phyloP scores from a whole-genome alignment of 2,797 vertebrate species.

The Pangasius sanitwongsei region DNA sequence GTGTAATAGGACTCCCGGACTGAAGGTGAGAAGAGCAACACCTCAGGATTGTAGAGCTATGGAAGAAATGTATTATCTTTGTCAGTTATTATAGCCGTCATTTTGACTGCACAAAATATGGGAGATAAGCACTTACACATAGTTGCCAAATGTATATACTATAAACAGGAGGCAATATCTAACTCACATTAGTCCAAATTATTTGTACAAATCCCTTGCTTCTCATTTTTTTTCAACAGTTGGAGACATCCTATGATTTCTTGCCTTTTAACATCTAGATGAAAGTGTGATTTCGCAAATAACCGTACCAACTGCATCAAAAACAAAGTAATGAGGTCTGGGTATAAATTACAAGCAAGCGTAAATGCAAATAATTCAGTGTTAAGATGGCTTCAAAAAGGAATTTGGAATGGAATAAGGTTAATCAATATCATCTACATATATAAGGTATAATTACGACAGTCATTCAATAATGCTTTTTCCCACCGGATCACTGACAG shows the following conservation, averaged over 20 bases:
- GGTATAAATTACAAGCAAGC: slow-evolving; percentile 9
- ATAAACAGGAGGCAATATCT: not conserved
- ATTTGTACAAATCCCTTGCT: not conserved
- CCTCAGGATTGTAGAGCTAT: slow-evolving; percentile 1
- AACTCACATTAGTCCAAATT: not conserved
- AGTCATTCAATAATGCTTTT: slow-evolving; percentile 21
- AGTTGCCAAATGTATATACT: not conserved
- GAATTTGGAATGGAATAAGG: not conserved
- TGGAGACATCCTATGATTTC: not conserved
- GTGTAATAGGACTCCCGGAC: not conserved
- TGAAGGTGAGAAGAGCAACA: not conserved
- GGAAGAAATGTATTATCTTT: slow-evolving; percentile 5
- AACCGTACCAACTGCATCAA: not conserved
- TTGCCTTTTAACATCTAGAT: not conserved
- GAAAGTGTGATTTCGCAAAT: not conserved
- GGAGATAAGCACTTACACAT: not conserved
- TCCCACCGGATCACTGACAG: not conserved
- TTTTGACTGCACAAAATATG: not conserved
- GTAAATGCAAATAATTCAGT: not conserved
- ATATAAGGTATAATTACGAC: slow-evolving; percentile 23
- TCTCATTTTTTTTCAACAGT: not conserved
- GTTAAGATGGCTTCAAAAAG: not conserved
- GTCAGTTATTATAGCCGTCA: not conserved
- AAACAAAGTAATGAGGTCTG: not conserved
- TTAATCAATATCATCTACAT: slow-evolving; percentile 42